Evolutionary conservation across 53 echinoderm and acorn worm genomes (phyloP).

Genomic region (Mesocentrotus franciscanus): DNA sequence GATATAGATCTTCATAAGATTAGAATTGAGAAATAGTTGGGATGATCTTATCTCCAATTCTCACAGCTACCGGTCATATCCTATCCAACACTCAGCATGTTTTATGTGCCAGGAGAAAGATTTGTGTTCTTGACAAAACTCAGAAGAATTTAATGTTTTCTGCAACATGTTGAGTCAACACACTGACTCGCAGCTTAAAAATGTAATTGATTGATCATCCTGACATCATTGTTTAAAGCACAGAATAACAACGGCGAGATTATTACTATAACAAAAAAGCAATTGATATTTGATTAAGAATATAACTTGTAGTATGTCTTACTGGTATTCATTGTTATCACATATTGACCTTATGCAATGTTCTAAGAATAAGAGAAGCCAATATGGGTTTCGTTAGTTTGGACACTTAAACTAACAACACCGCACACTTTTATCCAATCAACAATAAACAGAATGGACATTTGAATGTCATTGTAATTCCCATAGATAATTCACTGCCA

Average conservation of each 20-base stretch:
- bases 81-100: not conserved
- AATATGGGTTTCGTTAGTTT: not conserved
- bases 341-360: not conserved
- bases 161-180: not conserved
- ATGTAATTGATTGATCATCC: too few relatives aligned
- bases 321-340: too few relatives aligned
- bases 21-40: not conserved
- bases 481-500: not conserved
- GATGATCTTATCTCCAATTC: constrained; percentile 42
- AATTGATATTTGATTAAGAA: too few relatives aligned
- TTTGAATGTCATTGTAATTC: not conserved
- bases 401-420: not conserved
- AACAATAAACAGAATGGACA: not conserved
- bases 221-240: too few relatives aligned
- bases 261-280: too few relatives aligned
- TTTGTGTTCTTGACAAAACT: not conserved
- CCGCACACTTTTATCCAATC: not conserved
- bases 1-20: constrained; percentile 45
- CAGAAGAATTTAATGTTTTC: not conserved
- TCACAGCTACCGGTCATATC: constrained; percentile 6
- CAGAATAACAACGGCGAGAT: too few relatives aligned
- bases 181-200: not conserved
- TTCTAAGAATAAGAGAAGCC: not conserved
- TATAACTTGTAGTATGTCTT: too few relatives aligned
- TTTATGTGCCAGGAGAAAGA: constrained; percentile 18